Percentiles rank a stretch among this genome's conserved stretches.
These are phyloP conservation scores for Macrotus californicus DNA, from an alignment of 2,113 vertebrate genomes.

Conservation along the genomic window DNA sequence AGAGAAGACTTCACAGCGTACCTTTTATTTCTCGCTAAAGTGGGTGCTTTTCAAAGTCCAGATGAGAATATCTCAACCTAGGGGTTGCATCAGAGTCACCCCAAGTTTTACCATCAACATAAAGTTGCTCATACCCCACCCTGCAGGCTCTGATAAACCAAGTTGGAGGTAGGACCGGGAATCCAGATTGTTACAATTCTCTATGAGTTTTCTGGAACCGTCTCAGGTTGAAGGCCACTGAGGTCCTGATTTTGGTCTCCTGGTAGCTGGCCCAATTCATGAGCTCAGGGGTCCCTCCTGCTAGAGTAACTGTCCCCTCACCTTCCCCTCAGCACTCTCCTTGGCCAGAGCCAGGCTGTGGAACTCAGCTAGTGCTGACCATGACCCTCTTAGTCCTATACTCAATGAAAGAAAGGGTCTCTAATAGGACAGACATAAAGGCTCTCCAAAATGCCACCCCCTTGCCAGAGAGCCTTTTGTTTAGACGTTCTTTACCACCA, in stretches of 20 bases:
- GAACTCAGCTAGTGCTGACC: conserved; percentile 77
- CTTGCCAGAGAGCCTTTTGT: conserved; percentile 66
- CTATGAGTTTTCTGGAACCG: not conserved
- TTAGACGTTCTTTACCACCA: conserved; percentile 47
- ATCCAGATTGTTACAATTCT: not conserved
- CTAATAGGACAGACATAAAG: conserved; percentile 68
- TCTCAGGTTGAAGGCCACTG: not conserved
- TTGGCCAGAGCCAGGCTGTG: not conserved
- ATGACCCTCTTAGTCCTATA: conserved; percentile 70
- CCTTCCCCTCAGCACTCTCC: fast-evolving
- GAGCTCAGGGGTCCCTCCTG: not conserved
- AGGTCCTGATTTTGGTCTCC: not conserved
- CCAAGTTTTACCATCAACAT: not conserved
- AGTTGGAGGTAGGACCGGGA: fast-evolving
- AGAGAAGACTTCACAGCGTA: not conserved
- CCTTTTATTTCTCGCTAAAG: not conserved
- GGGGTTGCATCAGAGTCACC: not conserved
- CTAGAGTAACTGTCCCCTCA: not conserved
- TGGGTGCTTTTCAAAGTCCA: not conserved
- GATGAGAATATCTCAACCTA: not conserved
- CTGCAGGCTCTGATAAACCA: not conserved
- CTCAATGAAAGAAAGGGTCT: conserved; percentile 73
- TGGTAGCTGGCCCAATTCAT: not conserved
- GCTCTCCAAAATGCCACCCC: conserved; percentile 50
- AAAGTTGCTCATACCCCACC: not conserved